These are phyloP conservation scores for Eupithecia abbreviata DNA, from an alignment of 2,888 invertebrate genomes.

Conservation along the genomic window DNA sequence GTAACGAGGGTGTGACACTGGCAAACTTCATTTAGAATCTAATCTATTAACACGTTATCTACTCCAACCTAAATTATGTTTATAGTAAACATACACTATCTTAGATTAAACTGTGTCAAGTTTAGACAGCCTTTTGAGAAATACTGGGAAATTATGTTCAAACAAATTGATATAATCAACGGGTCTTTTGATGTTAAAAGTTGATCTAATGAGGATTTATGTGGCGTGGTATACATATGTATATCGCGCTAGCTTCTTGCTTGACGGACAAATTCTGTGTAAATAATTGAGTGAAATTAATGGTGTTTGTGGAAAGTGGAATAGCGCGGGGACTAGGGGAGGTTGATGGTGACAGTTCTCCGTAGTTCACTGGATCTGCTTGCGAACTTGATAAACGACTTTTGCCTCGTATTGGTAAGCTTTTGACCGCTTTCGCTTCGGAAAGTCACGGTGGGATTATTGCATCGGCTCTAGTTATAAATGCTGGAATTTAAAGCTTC, in stretches of 20 bases:
- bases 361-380: conserved; percentile 11
- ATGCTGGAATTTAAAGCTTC: conserved; percentile 4
- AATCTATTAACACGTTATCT: conserved; percentile 67
- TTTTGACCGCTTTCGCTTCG: conserved; percentile 10
- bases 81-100: conserved; percentile 44
- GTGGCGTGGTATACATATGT: conserved; percentile 36
- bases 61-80: conserved; percentile 51
- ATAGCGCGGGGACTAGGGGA: conserved; percentile 15
- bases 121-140: conserved; percentile 34
- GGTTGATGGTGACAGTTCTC: conserved; percentile 12
- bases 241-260: conserved; percentile 46
- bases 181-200: conserved; percentile 42
- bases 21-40: conserved; percentile 65
- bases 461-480: background rate
- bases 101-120: conserved; percentile 43
- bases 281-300: conserved; percentile 42
- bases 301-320: conserved; percentile 35
- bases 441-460: conserved; percentile 3
- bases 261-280: conserved; percentile 45
- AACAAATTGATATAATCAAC: conserved; percentile 38
- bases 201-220: conserved; percentile 60
- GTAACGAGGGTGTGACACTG: conserved; percentile 68
- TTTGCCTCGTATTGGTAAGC: conserved; percentile 8
- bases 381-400: conserved; percentile 17
- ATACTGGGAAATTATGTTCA: conserved; percentile 37